phyloP scores from a whole-genome alignment of 2,888 invertebrate genomes.

The Netelia fuscicornis region DNA sequence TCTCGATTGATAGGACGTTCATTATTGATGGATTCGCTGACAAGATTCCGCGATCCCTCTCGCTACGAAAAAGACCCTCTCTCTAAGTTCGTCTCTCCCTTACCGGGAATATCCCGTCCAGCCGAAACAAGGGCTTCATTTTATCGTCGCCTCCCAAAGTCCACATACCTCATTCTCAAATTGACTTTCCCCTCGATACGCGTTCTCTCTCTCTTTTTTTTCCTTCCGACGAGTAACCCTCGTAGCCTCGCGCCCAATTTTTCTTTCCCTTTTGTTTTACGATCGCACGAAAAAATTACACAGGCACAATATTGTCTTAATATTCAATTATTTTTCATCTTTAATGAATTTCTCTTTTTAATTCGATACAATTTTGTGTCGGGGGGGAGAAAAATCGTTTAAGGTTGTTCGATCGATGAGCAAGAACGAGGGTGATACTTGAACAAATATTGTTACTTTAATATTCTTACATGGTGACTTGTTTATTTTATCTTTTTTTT shows the following conservation, averaged over 20 bases:
- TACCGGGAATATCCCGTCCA: neutral
- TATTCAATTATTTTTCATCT: slow-evolving; percentile 1
- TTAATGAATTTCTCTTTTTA: neutral
- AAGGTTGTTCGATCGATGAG: neutral
- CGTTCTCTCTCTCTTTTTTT: neutral
- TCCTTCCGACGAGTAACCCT: neutral
- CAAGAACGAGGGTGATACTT: neutral
- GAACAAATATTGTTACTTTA: neutral
- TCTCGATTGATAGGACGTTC: slow-evolving; percentile 62
- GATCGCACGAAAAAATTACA: neutral
- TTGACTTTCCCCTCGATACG: slow-evolving; percentile 46
- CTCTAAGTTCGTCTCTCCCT: neutral
- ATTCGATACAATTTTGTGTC: no score
- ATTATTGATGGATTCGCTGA: slow-evolving; percentile 61
- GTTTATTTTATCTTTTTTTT: no score
- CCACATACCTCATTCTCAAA: slow-evolving; percentile 43
- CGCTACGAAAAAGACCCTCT: slow-evolving; percentile 2
- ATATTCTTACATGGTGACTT: neutral
- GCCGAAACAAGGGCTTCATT: slow-evolving; percentile 51
- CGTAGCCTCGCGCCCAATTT: neutral
- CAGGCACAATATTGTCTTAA: neutral
- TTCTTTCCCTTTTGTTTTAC: slow-evolving; percentile 1
- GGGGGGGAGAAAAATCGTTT: neutral
- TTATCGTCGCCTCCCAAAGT: slow-evolving; percentile 35
- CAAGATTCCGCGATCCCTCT: slow-evolving; percentile 37